Evolutionary conservation across 2,888 invertebrate genomes (phyloP).

Genomic region (Magallana nippona): DNA sequence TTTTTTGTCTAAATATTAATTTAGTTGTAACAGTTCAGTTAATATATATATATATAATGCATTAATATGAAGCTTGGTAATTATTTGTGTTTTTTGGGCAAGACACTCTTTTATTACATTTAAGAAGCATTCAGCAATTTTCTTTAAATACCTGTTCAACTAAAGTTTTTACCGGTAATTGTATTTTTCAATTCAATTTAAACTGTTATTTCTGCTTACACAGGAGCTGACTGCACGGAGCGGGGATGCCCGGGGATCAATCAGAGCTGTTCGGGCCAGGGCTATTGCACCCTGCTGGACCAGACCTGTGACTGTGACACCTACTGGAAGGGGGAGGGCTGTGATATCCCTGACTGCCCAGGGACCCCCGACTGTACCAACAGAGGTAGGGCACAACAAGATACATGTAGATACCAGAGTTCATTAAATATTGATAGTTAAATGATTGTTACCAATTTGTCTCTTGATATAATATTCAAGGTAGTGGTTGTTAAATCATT

Average conservation of each 20-base stretch:
- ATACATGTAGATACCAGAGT: no score
- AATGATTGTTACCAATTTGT: no score
- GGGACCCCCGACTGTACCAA: constrained; percentile 65
- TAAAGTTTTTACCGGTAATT: background rate
- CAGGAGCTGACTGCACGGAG: constrained; percentile 63
- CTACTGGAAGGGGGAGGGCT: constrained; percentile 65
- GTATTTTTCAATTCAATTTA: background rate
- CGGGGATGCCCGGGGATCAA: constrained; percentile 66
- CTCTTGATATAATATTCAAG: no score
- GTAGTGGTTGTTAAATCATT: no score
- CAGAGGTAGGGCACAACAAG: constrained; percentile 57
- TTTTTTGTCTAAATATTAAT: background rate
- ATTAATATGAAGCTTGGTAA: no score
- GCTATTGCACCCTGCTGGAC: constrained; percentile 60
- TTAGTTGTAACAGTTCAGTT: no score
- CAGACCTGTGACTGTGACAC: constrained; percentile 66
- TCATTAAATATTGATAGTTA: no score
- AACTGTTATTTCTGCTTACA: constrained; percentile 10
- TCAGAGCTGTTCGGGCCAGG: constrained; percentile 64
- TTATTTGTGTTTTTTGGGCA: no score
- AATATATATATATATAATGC: no score
- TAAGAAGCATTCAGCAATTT: no score
- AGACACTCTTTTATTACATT: no score
- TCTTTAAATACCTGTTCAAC: no score
- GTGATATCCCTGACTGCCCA: constrained; percentile 64